phyloP scores from a whole-genome alignment of 2,888 invertebrate species.

The Melieria crassipennis region DNA sequence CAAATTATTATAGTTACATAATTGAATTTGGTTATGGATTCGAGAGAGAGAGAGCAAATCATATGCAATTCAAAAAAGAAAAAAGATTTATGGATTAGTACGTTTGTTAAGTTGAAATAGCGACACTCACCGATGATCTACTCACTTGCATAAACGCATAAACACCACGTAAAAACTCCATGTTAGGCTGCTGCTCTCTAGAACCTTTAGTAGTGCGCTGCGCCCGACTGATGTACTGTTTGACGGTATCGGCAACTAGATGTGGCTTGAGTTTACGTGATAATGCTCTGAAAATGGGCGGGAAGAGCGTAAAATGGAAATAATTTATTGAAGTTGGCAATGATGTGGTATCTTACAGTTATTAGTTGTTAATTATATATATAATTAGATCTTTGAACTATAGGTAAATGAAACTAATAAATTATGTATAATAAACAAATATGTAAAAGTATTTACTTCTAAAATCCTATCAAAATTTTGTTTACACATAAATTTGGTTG shows the following conservation, averaged over 20 bases:
- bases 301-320: too few species aligned
- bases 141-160: slow-evolving; percentile 69
- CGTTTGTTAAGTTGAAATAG: slow-evolving; percentile 62
- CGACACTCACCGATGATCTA: slow-evolving; percentile 68
- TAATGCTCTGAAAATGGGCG: slow-evolving; percentile 51
- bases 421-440: too few species aligned
- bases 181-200: slow-evolving; percentile 65
- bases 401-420: too few species aligned
- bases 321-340: too few species aligned
- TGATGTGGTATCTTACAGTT: too few species aligned
- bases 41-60: slow-evolving; percentile 49
- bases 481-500: too few species aligned
- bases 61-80: slow-evolving; percentile 53
- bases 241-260: slow-evolving; percentile 66
- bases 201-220: slow-evolving; percentile 62
- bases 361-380: too few species aligned
- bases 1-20: slow-evolving; percentile 5
- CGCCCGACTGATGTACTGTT: slow-evolving; percentile 66
- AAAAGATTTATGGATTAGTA: slow-evolving; percentile 67
- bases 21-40: slow-evolving; percentile 7
- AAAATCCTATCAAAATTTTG: too few species aligned
- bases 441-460: too few species aligned
- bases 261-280: slow-evolving; percentile 66
- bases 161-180: slow-evolving; percentile 68
- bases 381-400: too few species aligned